These are phyloP conservation scores for Rhopalosiphum nymphaeae DNA, from an alignment of 2,888 invertebrate species.

Conservation along the genomic window DNA sequence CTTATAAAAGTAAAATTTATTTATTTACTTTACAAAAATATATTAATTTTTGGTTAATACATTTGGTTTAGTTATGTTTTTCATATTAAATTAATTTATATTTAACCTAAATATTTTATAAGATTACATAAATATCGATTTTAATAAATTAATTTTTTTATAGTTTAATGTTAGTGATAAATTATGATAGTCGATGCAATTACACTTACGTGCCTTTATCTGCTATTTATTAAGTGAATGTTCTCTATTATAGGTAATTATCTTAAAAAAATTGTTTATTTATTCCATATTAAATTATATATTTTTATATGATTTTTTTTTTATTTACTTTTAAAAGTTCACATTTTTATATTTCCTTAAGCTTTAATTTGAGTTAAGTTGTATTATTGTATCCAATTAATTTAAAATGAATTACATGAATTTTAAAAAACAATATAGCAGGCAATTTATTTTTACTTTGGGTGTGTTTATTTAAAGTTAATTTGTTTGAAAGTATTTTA, in stretches of 20 bases:
- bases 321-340: not conserved
- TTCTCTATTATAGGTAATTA: not conserved
- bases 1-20: not conserved
- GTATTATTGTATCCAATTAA: slow-evolving; percentile 3
- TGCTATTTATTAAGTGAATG: not conserved
- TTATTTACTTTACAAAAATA: not conserved
- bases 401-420: not conserved
- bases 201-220: not conserved
- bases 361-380: not conserved
- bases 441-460: not conserved
- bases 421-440: not conserved
- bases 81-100: not conserved
- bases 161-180: not conserved
- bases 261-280: not conserved
- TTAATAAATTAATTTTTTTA: not conserved
- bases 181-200: not conserved
- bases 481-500: not conserved
- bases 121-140: not conserved
- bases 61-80: not conserved
- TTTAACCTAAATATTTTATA: not conserved
- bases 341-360: not conserved
- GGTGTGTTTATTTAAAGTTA: not conserved
- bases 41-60: not conserved
- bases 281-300: not conserved
- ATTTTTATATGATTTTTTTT: not conserved